These are phyloP conservation scores for Mycteria americana DNA, from an alignment of 2,797 vertebrate genomes.

Conservation along the genomic window DNA sequence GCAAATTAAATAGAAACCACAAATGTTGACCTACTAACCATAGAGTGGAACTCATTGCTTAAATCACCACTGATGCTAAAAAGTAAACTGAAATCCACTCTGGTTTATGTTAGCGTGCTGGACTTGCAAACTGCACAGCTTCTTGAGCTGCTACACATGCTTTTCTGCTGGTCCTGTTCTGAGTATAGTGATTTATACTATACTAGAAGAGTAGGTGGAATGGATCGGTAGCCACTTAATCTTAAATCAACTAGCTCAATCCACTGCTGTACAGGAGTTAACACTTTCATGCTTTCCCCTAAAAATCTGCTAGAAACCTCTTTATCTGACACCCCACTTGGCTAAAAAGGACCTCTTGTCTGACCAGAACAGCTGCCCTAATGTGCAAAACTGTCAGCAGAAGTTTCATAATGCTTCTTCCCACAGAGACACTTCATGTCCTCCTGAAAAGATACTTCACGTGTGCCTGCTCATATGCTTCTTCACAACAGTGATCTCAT, in stretches of 20 bases:
- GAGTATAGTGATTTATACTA: neutral
- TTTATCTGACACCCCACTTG: neutral
- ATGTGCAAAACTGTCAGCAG: neutral
- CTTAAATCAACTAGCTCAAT: neutral
- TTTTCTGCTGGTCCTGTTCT: neutral
- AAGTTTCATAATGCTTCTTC: neutral
- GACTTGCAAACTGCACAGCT: neutral
- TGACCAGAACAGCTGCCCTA: slow-evolving; percentile 9
- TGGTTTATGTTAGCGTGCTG: neutral
- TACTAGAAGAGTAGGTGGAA: neutral
- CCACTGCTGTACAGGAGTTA: neutral
- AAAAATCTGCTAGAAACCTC: neutral
- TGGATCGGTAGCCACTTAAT: neutral
- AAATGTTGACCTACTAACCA: slow-evolving; percentile 56
- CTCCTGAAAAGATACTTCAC: neutral
- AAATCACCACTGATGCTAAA: slow-evolving; percentile 20
- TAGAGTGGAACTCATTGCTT: neutral
- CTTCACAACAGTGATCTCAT: slow-evolving; percentile 4
- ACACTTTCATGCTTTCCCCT: neutral
- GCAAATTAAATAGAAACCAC: slow-evolving; percentile 46
- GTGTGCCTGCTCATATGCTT: neutral
- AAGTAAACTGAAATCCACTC: slow-evolving; percentile 15
- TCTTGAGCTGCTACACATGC: neutral
- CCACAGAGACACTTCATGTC: slow-evolving; percentile 8
- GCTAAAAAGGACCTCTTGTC: neutral